phyloP scores from a whole-genome alignment of 2,888 invertebrate genomes.

The Thumatha senex region DNA sequence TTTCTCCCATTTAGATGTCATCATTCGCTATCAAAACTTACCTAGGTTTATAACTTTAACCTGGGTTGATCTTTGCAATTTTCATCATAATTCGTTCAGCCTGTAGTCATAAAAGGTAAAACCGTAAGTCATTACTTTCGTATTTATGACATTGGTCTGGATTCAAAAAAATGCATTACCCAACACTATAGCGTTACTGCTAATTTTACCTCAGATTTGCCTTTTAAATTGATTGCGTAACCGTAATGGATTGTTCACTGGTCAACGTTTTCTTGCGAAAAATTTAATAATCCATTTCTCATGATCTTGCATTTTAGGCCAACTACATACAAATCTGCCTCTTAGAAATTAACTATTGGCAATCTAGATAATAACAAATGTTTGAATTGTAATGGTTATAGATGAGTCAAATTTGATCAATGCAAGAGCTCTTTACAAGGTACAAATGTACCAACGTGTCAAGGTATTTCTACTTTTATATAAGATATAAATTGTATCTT shows the following conservation, averaged over 20 bases:
- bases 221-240: constrained; percentile 30
- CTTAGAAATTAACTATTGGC: neutral
- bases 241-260: constrained; percentile 29
- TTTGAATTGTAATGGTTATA: neutral
- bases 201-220: constrained; percentile 24
- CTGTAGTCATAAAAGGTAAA: too few relatives aligned
- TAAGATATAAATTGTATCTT: too few relatives aligned
- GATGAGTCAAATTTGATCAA: neutral
- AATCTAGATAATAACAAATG: neutral
- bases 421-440: neutral
- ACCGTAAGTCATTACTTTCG: neutral
- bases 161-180: constrained; percentile 18
- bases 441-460: neutral
- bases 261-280: constrained; percentile 29
- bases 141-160: too few relatives aligned
- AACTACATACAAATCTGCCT: neutral
- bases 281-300: constrained; percentile 26
- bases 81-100: too few relatives aligned
- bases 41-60: too few relatives aligned
- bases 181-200: constrained; percentile 22
- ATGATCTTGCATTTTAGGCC: constrained; percentile 19
- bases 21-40: too few relatives aligned
- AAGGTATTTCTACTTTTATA: too few relatives aligned
- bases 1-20: too few relatives aligned
- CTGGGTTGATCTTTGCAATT: too few relatives aligned